These are phyloP conservation scores for Gobius niger DNA, from an alignment of 2,113 vertebrate species.

Conservation along the genomic window DNA sequence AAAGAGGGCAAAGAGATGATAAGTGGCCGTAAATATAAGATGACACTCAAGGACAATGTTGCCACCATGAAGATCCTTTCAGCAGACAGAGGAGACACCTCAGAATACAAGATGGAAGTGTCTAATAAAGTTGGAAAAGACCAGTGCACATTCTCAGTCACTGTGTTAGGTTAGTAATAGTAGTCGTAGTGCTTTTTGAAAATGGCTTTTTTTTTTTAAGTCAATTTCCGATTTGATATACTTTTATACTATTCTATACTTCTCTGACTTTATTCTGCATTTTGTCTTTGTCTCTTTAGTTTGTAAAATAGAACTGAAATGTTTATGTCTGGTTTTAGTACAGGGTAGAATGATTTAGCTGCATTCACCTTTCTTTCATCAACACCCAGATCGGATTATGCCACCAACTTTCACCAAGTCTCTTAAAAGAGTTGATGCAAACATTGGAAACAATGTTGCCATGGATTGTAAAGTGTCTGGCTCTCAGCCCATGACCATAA, in stretches of 20 bases:
- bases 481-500: constrained; percentile 89
- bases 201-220: neutral
- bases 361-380: constrained; percentile 58
- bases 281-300: neutral
- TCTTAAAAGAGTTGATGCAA: constrained; percentile 87
- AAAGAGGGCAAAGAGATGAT: constrained; percentile 88
- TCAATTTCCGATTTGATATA: neutral
- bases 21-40: constrained; percentile 92
- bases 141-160: constrained; percentile 88
- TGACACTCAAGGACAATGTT: constrained; percentile 89
- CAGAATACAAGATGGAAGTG: constrained; percentile 92
- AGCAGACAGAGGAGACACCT: constrained; percentile 86
- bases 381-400: constrained; percentile 90
- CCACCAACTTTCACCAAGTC: constrained; percentile 92
- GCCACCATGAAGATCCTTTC: constrained; percentile 92
- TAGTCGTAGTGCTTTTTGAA: neutral
- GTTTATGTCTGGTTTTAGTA: constrained; percentile 13
- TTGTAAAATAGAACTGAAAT: neutral
- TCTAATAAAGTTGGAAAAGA: constrained; percentile 93
- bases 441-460: constrained; percentile 75
- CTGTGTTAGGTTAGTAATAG: constrained; percentile 87
- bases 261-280: neutral
- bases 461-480: constrained; percentile 94
- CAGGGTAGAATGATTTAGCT: neutral
- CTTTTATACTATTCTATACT: neutral